These are phyloP conservation scores for Amblyornis subalaris DNA, from an alignment of 2,113 vertebrate species.

Conservation along the genomic window DNA sequence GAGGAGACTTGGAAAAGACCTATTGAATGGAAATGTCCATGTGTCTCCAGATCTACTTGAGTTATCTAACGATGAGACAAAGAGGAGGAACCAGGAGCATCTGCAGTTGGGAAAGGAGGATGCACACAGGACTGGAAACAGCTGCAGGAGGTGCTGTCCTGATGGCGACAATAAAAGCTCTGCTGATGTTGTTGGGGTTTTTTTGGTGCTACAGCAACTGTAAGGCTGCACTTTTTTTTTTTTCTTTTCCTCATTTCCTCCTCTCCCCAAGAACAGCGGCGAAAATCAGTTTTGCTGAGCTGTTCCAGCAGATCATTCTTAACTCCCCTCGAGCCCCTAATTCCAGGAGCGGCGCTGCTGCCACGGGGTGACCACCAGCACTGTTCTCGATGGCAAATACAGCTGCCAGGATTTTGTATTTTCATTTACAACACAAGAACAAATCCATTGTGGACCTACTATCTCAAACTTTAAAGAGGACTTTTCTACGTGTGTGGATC, in stretches of 20 bases:
- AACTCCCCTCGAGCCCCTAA: neutral
- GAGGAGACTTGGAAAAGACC: neutral
- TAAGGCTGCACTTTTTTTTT: neutral
- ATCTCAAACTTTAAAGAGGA: neutral
- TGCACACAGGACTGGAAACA: neutral
- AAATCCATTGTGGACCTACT: slow-evolving; percentile 22
- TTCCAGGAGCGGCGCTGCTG: neutral
- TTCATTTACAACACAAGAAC: slow-evolving; percentile 21
- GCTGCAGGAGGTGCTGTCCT: neutral
- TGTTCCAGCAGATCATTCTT: neutral
- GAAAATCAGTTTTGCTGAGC: neutral
- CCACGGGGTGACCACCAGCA: neutral
- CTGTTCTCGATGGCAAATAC: neutral
- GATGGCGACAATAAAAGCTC: neutral
- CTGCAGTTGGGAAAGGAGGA: slow-evolving; percentile 8
- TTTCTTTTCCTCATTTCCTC: neutral
- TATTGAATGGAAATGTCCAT: neutral
- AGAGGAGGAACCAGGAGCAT: neutral
- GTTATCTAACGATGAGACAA: neutral
- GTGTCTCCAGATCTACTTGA: neutral
- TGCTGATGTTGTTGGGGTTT: neutral
- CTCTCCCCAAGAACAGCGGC: neutral
- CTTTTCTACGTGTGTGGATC: neutral
- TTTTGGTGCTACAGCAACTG: neutral
- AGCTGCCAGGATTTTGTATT: neutral